These are phyloP conservation scores for Melolontha melolontha DNA, from an alignment of 2,888 invertebrate species.

Conservation along the genomic window DNA sequence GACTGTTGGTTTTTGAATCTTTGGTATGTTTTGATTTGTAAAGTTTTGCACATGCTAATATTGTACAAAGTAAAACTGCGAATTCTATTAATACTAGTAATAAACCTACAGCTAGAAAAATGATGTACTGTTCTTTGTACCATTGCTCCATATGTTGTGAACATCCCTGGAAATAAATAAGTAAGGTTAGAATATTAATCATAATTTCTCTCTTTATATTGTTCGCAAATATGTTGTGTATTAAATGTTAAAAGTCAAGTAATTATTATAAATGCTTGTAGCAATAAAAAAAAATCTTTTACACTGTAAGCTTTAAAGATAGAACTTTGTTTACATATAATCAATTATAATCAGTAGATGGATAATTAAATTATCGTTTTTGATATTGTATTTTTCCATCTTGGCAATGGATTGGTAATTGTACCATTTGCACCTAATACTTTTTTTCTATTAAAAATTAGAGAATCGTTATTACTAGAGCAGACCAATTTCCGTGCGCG, in stretches of 20 bases:
- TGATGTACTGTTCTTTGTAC: conserved; percentile 81
- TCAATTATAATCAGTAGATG: too few relatives aligned
- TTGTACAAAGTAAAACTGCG: conserved; percentile 76
- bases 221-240: too few relatives aligned
- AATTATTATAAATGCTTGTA: background rate
- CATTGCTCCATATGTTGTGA: conserved; percentile 77
- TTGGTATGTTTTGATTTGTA: conserved; percentile 67
- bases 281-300: background rate
- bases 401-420: too few relatives aligned
- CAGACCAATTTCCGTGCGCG: too few relatives aligned
- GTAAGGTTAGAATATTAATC: background rate
- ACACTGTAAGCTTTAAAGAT: conserved; percentile 50
- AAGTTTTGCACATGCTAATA: conserved; percentile 77
- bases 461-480: too few relatives aligned
- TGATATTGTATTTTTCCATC: too few relatives aligned
- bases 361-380: too few relatives aligned
- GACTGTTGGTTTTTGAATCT: conserved; percentile 38
- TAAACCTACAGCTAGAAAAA: conserved; percentile 76
- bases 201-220: background rate
- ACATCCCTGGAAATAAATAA: conserved; percentile 63
- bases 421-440: too few relatives aligned
- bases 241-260: too few relatives aligned
- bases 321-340: too few relatives aligned
- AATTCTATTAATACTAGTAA: conserved; percentile 80
- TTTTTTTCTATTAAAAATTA: too few relatives aligned